phyloP scores from a whole-genome alignment of 2,797 vertebrate species.

The Phataginus tricuspis region DNA sequence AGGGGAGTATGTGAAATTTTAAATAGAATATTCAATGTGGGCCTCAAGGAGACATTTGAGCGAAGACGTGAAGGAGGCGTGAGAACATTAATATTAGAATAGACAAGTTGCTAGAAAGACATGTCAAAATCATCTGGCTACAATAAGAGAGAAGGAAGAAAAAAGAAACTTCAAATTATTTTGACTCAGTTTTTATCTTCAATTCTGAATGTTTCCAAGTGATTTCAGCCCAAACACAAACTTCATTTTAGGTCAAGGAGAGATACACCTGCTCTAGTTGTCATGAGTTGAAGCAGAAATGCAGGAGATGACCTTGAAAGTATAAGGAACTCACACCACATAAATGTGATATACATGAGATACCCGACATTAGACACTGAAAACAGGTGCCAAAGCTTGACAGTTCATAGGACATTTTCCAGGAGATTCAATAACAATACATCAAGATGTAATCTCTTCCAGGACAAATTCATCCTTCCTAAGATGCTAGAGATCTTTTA shows the following conservation, averaged over 20 bases:
- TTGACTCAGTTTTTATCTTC: slow-evolving; percentile 54
- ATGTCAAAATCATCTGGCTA: neutral
- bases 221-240: slow-evolving; percentile 53
- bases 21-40: neutral
- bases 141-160: neutral
- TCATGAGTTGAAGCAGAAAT: slow-evolving; percentile 19
- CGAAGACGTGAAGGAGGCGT: neutral
- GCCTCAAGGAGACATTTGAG: neutral
- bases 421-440: slow-evolving; percentile 74
- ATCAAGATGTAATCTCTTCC: slow-evolving; percentile 78
- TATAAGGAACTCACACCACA: slow-evolving; percentile 66
- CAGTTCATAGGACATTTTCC: slow-evolving; percentile 77
- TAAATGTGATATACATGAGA: slow-evolving; percentile 56
- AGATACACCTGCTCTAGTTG: slow-evolving; percentile 23
- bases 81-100: neutral
- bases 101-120: slow-evolving; percentile 3
- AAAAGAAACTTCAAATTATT: neutral
- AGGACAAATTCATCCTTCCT: slow-evolving; percentile 73
- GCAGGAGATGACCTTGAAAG: slow-evolving; percentile 75
- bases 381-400: slow-evolving; percentile 73
- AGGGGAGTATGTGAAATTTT: neutral
- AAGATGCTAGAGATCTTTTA: slow-evolving; percentile 79
- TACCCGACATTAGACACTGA: slow-evolving; percentile 64
- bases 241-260: slow-evolving; percentile 70
- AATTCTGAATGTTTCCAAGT: slow-evolving; percentile 2